These are phyloP conservation scores for Drosophila yooni DNA, from an alignment of 2,888 invertebrate species.

Conservation along the genomic window DNA sequence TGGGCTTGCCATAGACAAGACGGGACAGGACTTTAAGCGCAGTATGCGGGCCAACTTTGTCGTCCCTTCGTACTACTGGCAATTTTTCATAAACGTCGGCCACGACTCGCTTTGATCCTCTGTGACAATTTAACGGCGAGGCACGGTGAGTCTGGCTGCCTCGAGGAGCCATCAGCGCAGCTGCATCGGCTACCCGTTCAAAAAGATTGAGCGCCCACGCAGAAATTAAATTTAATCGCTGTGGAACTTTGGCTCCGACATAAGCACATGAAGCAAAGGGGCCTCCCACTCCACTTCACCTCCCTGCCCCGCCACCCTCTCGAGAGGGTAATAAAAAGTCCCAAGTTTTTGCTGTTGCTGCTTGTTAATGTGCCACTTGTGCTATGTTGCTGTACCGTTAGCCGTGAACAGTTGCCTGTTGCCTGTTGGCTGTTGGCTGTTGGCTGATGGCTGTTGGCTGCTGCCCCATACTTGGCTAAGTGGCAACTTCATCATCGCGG, in stretches of 20 bases:
- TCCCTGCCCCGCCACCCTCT: constrained; percentile 24
- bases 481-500: constrained; percentile 75
- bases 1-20: constrained; percentile 6
- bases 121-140: constrained; percentile 63
- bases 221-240: constrained; percentile 75
- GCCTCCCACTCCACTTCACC: constrained; percentile 27
- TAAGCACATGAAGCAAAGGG: constrained; percentile 18
- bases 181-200: constrained; percentile 50
- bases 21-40: constrained; percentile 1
- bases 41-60: constrained; percentile 24
- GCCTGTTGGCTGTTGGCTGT: constrained; percentile 31
- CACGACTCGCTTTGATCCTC: constrained; percentile 63
- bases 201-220: constrained; percentile 53
- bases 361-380: constrained; percentile 75
- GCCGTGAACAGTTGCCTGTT: constrained; percentile 26
- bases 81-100: constrained; percentile 70
- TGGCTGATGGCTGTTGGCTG: constrained; percentile 18
- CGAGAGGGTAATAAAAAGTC: constrained; percentile 70
- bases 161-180: constrained; percentile 25
- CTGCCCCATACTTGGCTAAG: constrained; percentile 61
- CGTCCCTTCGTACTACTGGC: constrained; percentile 56
- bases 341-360: constrained; percentile 65
- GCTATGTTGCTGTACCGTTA: constrained; percentile 41
- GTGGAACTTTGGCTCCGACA: constrained; percentile 54
- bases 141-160: neutral